phyloP scores from a whole-genome alignment of 2,113 vertebrate species.

The Opisthocomus hoazin region DNA sequence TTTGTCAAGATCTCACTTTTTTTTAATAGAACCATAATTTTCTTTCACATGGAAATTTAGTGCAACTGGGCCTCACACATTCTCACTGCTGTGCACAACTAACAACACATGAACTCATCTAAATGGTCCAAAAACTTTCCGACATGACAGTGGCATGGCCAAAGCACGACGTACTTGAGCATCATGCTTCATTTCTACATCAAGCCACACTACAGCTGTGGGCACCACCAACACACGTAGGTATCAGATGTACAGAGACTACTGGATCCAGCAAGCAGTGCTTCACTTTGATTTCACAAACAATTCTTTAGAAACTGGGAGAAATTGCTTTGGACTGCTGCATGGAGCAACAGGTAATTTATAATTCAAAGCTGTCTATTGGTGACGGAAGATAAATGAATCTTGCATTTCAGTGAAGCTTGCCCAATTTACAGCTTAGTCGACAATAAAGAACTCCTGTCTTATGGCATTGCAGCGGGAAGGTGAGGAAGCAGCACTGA shows the following conservation, averaged over 20 bases:
- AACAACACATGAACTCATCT: neutral
- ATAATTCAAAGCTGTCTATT: neutral
- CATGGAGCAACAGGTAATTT: neutral
- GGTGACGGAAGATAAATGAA: neutral
- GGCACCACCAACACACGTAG: neutral
- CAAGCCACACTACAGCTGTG: neutral
- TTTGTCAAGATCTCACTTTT: neutral
- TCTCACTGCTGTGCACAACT: neutral
- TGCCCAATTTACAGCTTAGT: neutral
- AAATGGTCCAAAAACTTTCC: neutral
- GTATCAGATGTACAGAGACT: neutral
- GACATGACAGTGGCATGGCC: neutral
- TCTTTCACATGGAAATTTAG: neutral
- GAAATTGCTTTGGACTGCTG: neutral
- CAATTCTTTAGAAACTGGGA: neutral
- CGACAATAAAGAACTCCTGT: neutral
- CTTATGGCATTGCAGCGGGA: neutral
- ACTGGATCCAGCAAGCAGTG: neutral
- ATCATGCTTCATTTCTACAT: neutral
- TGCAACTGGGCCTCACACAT: neutral
- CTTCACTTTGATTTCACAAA: neutral
- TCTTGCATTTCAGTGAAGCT: neutral
- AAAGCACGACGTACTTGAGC: neutral
- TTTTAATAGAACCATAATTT: neutral
- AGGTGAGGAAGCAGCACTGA: neutral